A percentile compares a stretch with the other conserved stretches of the same genome.
These are phyloP conservation scores for Calliopsis andreniformis DNA, from an alignment of 1,140 invertebrate genomes.

Conservation along the genomic window DNA sequence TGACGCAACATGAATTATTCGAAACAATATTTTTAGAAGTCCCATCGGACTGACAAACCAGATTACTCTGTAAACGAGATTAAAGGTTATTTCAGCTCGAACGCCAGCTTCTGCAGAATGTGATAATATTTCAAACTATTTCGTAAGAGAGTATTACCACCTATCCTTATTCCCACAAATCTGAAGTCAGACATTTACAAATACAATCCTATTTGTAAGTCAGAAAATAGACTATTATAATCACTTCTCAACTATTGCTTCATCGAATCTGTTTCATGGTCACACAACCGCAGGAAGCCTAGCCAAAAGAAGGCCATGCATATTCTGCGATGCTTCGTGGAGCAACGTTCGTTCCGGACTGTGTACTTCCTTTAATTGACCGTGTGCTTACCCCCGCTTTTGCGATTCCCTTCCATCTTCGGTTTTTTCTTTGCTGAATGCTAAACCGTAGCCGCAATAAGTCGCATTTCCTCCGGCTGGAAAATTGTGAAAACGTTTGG, in stretches of 20 bases:
- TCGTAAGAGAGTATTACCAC: no score
- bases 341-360: conserved; percentile 80
- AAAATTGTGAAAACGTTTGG: not conserved
- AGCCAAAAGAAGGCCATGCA: conserved; percentile 8
- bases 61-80: not conserved
- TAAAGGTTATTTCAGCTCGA: not conserved
- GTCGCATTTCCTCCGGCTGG: not conserved
- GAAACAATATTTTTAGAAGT: not conserved
- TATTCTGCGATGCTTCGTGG: conserved; percentile 62
- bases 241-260: not conserved
- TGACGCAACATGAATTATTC: not conserved
- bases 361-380: conserved; percentile 75
- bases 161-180: no score
- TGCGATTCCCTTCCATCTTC: conserved; percentile 32
- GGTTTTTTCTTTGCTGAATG: not conserved
- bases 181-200: no score
- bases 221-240: not conserved
- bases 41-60: not conserved
- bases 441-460: conserved; percentile 20
- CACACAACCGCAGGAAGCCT: not conserved
- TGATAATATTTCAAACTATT: no score
- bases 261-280: not conserved
- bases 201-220: no score
- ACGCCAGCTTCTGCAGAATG: not conserved
- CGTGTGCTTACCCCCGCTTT: conserved; percentile 55